These are phyloP conservation scores for Barnardius zonarius DNA, from an alignment of 2,113 vertebrate species.

Conservation along the genomic window DNA sequence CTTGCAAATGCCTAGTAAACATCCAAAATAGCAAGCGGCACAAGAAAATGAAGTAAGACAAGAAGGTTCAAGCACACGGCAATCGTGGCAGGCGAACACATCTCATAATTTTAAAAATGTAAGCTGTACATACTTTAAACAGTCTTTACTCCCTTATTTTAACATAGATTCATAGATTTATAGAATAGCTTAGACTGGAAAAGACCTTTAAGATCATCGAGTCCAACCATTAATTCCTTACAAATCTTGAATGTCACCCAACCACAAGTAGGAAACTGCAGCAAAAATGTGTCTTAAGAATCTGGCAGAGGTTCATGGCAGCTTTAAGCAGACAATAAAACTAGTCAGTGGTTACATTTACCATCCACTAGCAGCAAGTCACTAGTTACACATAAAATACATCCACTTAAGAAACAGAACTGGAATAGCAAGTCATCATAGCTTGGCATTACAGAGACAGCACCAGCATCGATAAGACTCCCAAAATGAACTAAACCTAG, in stretches of 20 bases:
- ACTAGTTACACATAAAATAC: background rate
- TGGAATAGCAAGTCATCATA: background rate
- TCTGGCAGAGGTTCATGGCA: background rate
- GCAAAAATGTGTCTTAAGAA: background rate
- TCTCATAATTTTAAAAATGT: background rate
- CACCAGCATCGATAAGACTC: background rate
- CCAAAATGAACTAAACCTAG: background rate
- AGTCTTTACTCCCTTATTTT: background rate
- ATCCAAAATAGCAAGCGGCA: background rate
- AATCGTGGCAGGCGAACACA: background rate
- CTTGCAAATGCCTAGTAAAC: background rate
- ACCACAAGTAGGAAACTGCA: background rate
- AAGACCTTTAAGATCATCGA: background rate
- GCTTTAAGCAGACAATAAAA: background rate
- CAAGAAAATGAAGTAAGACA: background rate
- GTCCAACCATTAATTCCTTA: background rate
- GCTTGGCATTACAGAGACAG: background rate
- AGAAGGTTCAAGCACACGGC: background rate
- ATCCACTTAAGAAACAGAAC: background rate
- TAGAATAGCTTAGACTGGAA: background rate
- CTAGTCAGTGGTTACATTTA: background rate
- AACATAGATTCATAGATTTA: background rate
- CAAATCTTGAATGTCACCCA: background rate
- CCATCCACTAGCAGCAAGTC: background rate
- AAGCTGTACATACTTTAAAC: background rate